Conservation (phyloP, 2,888 invertebrate genomes). For the Hydrotaea cyrtoneurina region DNA sequence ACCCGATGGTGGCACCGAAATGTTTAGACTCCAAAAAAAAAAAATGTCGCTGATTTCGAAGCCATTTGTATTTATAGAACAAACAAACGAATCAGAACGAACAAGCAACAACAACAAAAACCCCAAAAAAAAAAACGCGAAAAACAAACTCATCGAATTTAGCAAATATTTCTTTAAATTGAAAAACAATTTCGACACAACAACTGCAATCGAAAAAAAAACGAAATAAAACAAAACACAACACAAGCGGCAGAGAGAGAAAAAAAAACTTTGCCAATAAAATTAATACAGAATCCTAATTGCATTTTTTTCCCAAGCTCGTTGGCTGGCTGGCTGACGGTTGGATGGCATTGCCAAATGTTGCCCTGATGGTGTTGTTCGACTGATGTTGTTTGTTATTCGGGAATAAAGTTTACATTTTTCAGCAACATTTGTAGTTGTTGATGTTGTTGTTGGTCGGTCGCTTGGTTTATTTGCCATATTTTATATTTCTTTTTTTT, state of each 20-base stretch:
- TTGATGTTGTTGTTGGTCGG: neutral
- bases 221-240: slow-evolving; percentile 28
- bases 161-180: slow-evolving; percentile 38
- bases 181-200: slow-evolving; percentile 11
- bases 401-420: slow-evolving; percentile 11
- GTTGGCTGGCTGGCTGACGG: neutral
- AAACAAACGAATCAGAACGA: neutral
- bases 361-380: slow-evolving; percentile 13
- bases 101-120: neutral
- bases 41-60: slow-evolving; percentile 10
- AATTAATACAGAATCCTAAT: slow-evolving; percentile 59
- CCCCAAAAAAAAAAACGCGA: neutral
- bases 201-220: slow-evolving; percentile 45
- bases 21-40: neutral
- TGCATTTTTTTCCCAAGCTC: slow-evolving; percentile 45
- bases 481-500: slow-evolving; percentile 1
- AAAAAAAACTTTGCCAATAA: slow-evolving; percentile 47
- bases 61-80: slow-evolving; percentile 13
- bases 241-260: too few relatives aligned
- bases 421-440: slow-evolving; percentile 20
- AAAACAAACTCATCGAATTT: slow-evolving; percentile 25
- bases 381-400: slow-evolving; percentile 17
- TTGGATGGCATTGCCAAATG: slow-evolving; percentile 11
- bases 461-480: slow-evolving; percentile 12
- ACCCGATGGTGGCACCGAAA: too few relatives aligned